Evolutionary conservation across 35 echinoderm and acorn worm species (phyloP), one percentile per base, ranked within the genome.

Genomic region (Apostichopus californicus): DNA sequence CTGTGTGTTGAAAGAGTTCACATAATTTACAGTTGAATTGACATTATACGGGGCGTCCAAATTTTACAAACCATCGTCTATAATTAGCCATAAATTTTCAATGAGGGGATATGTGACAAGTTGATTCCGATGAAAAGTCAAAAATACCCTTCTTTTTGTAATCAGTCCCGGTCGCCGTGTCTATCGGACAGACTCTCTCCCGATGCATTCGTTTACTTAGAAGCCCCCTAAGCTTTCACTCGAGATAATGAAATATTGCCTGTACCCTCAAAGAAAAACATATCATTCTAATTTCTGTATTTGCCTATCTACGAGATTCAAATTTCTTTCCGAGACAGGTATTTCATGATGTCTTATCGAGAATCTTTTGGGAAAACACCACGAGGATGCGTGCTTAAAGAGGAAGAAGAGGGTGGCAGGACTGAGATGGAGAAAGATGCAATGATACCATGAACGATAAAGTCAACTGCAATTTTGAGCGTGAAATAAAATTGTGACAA

Each of bases 261-360:
- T 6, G 15, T 73, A 5, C 70, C 70, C 70, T 73, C 70, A 73
- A 20, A 73, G 70, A 73, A 73, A 0, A 73, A 21, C 70, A 73
- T 73, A 73, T 22, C 71, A 75, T 75, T 75, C 71, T 75, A 75
- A 75, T 75, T 75, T 75, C 71, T 75, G 71, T 75, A 75, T n/a
- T 75, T 75, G 64, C 71, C 17, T 18, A 75, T 75, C 71, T 75
- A 20, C 11, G 17, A 75, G 71, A 75, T n/a, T 75, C 17, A 6
- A 75, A 12, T 61, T 12, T 4, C n/a, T 75, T 75, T 75, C 17
- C 71, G n/a, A 75, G 71, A 75, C 13, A 75, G 14, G n/a, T 75
- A 75, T 75, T 75, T 75, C n/a, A 75, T 46, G 34, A 34, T 22
- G 71, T 75, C 71, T 22, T 7, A 5, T 22, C 71, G 6, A 75